phyloP scores from a whole-genome alignment of 2,888 invertebrate genomes.

The Trissonchulus sp. region DNA sequence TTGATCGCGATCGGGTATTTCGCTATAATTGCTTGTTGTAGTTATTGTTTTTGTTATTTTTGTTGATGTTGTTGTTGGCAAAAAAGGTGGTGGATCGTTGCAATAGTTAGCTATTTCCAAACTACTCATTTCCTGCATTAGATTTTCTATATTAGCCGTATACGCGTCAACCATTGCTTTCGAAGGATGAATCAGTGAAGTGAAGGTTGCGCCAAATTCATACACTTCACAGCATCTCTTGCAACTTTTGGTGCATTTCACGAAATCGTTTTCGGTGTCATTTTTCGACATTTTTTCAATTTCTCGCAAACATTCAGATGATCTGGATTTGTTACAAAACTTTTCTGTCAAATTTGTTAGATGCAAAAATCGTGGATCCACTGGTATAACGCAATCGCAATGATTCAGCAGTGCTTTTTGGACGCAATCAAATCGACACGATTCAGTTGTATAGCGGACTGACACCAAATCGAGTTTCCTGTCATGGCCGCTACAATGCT shows the following conservation, averaged over 20 bases:
- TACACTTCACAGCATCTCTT: too few species aligned
- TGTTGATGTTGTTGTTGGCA: too few species aligned
- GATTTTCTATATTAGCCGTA: too few species aligned
- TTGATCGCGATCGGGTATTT: neutral
- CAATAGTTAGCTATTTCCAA: too few species aligned
- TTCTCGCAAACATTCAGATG: neutral
- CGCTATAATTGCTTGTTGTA: neutral
- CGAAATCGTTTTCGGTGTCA: too few species aligned
- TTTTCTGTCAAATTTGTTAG: neutral
- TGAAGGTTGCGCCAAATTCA: too few species aligned
- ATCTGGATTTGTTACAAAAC: neutral
- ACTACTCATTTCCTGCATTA: too few species aligned
- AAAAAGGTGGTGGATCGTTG: too few species aligned
- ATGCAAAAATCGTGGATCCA: neutral
- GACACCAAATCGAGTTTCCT: neutral
- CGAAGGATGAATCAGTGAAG: too few species aligned
- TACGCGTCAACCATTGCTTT: too few species aligned
- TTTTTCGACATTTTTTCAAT: neutral
- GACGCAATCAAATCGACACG: conserved; percentile 3
- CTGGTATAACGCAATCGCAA: conserved; percentile 10
- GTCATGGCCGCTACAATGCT: neutral
- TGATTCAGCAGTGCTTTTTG: neutral
- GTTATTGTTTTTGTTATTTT: too few species aligned
- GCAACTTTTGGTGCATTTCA: too few species aligned
- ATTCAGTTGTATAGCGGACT: neutral